Base-by-base conservation (phyloP, 2,113 vertebrate genomes). In the Odocoileus virginianus region DNA sequence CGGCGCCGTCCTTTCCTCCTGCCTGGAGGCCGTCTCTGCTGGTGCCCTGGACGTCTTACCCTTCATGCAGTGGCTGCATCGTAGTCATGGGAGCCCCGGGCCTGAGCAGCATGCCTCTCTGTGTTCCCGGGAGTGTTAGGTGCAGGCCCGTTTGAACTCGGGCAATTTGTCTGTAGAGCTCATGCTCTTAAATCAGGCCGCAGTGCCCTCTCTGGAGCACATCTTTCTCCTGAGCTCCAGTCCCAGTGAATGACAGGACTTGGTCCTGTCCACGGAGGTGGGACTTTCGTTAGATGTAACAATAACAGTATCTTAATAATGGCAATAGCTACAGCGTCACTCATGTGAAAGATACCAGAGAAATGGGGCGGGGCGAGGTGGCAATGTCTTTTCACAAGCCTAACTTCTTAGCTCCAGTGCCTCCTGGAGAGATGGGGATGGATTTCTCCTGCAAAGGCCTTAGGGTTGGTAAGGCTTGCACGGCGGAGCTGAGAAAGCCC, bases 311-410 rank as follows among this genome's bases (percentile, higher is more conserved):
- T 43, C 40, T 61, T 12, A 40, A 36, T 43, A 11, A 8, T 8
- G 9, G 27, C 27, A 3, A 0, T 36, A 23, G n/a, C 6, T 25
- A 2, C 16, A 6, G 8, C 7, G 4, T 17, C 4, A 13, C 21
- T 30, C 2, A 36, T 23, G 27, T 4, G 55, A 47, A 43, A 76
- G 55, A 3, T 14, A 23, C 4, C 11, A 14, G 61, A 36, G 71
- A 61, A 14, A 14, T 1, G 14, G 28, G 58, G 50, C 5, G 28
- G 43, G 36, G 28, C 16, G 16, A 5, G 33, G 2, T 9, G 40
- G 78, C 61, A n/a, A 4, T n/a, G 9, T 28, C 11, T 76, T 50
- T 16, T 21, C 16, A 45, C 54, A 28, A 45, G 84, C 45, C 14
- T 27, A 3, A 28, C 6, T 40, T 5, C 7, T 0, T 1, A 36